Evolutionary conservation across 1,140 invertebrate species (phyloP).

Genomic region (Eriosoma lanigerum): DNA sequence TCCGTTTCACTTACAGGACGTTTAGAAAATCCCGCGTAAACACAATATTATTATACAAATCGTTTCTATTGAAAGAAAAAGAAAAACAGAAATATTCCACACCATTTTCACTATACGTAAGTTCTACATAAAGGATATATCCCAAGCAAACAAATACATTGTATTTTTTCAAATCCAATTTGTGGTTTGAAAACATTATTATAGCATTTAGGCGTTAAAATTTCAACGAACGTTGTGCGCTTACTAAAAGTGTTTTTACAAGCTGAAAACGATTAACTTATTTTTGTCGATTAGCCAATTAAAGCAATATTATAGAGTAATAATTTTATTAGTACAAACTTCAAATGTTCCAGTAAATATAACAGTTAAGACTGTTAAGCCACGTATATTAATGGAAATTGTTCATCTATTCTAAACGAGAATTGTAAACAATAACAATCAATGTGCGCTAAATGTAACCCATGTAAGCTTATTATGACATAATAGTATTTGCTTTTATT

Average conservation of each 20-base stretch:
- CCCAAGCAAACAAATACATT: not conserved
- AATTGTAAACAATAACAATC: not conserved
- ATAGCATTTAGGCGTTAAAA: not conserved
- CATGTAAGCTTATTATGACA: not conserved
- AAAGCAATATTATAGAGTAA: slow-evolving; percentile 2
- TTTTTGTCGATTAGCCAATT: not conserved
- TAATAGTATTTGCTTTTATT: not conserved
- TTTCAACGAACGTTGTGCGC: not conserved
- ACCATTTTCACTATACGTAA: not conserved
- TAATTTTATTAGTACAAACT: not conserved
- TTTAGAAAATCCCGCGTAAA: not conserved
- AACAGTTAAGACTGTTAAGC: not conserved
- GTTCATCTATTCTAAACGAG: not conserved
- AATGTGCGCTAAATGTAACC: not conserved
- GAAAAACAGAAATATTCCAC: not conserved
- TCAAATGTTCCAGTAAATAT: not conserved
- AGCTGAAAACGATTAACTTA: not conserved
- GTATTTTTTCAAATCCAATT: not conserved
- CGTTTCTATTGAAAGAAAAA: not conserved
- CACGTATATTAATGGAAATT: not conserved
- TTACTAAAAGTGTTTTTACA: not conserved
- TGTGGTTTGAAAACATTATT: not conserved
- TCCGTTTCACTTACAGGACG: not conserved
- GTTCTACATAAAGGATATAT: not conserved
- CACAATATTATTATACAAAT: not conserved